phyloP scores from a whole-genome alignment of 64 coral and sea anemone genomes.

The Actinia equina region DNA sequence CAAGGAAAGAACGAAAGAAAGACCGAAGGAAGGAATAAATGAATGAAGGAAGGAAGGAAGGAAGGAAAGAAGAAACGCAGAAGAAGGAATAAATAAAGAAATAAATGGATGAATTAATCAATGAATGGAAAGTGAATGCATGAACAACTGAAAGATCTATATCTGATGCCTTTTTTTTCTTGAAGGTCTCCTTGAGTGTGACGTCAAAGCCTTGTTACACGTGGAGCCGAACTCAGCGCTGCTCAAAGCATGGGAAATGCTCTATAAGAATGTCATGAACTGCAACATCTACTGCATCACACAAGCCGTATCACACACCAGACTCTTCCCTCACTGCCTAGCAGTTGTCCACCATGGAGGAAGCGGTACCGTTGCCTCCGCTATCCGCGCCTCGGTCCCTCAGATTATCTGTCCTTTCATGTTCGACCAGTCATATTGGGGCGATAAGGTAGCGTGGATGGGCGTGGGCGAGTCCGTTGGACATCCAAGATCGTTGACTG shows the following conservation, averaged over 20 bases:
- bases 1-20: no score
- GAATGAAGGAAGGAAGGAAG: not conserved
- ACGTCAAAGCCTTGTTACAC: constrained; percentile 78
- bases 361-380: constrained; percentile 81
- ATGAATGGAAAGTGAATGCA: no score
- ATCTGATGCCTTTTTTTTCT: not conserved
- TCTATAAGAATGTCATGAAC: constrained; percentile 77
- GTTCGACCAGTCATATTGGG: constrained; percentile 97
- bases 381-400: constrained; percentile 59
- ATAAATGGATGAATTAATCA: no score
- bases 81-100: no score
- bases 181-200: constrained; percentile 83
- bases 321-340: constrained; percentile 70
- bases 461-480: constrained; percentile 72
- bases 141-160: no score
- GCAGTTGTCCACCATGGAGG: constrained; percentile 78
- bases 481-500: constrained; percentile 51
- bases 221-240: constrained; percentile 37
- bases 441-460: constrained; percentile 83
- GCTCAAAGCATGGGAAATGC: constrained; percentile 86
- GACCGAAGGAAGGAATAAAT: no score
- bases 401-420: constrained; percentile 93
- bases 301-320: constrained; percentile 48
- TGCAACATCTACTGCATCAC: constrained; percentile 89
- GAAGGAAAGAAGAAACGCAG: not conserved